Evolutionary conservation across 2,888 invertebrate genomes (phyloP), one percentile per base, ranked within the genome.

Genomic region (Tubulanus polymorphus): DNA sequence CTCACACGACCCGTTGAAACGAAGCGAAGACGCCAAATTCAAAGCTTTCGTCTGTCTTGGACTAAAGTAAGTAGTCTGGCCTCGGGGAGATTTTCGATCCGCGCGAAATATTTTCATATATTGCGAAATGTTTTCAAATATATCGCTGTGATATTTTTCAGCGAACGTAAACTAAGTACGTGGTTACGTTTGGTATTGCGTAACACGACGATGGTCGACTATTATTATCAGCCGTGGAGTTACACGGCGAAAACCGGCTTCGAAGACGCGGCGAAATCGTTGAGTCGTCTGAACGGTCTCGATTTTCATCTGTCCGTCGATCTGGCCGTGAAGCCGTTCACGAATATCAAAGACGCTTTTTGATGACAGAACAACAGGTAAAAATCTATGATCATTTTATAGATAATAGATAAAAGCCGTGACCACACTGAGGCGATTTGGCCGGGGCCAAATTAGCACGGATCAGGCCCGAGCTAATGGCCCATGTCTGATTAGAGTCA

Each of bases 21-120:
- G 97, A 69, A 94, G 93, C 72, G 89, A 87, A 62, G 97, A 97
- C 82, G 91, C 97, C 20, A 95, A 96, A 81, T 96, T 97, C 74
- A 99, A 99, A 80, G 97, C 99, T 0, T 94, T 99, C 75, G 85
- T 99, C 51, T 97, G 95, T 80, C 89, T 93, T 28, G 97, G 91
- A 28, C 83, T 99, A 46, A 99, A 99, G 91, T 91, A 80, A 85
- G 88, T 83, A 25, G 3, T 32, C 10, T 12, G 35, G 18, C n/a
- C n/a, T n/a, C 10, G 35, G 10, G 10, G 35, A n/a, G 35, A 32
- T 32, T 32, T 32, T n/a, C 10, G n/a, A 32, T 32, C 35, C 10
- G n/a, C 10, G 35, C n/a, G n/a, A 32, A 32, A 32, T 10, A 12
- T 32, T n/a, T 12, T 32, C 10, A n/a, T 32, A n/a, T 32, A 12